Conservation (phyloP, 1,140 invertebrate genomes). For the Papilio aristodemus region DNA sequence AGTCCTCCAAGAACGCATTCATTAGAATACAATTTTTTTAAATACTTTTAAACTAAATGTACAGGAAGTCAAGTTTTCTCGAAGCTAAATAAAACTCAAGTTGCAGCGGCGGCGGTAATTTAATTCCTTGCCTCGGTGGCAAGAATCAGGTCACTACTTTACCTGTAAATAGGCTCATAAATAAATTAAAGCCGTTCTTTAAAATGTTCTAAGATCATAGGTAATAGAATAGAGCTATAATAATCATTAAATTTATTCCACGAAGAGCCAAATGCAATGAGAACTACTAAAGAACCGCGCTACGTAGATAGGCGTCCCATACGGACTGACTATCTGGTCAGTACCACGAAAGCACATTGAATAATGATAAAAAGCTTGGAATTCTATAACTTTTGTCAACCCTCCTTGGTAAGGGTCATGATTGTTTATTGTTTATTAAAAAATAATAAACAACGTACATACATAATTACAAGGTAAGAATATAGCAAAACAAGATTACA, state of each 20-base stretch:
- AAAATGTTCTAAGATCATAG: neutral
- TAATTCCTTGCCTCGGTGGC: constrained; percentile 18
- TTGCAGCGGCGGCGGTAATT: constrained; percentile 22
- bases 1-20: neutral
- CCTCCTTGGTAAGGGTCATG: too few relatives aligned
- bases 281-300: too few relatives aligned
- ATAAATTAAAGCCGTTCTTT: neutral
- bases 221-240: neutral
- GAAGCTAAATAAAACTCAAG: constrained; percentile 25
- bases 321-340: too few relatives aligned
- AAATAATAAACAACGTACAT: too few relatives aligned
- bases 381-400: too few relatives aligned
- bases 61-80: constrained; percentile 4
- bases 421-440: neutral
- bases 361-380: too few relatives aligned
- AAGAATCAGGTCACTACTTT: constrained; percentile 24
- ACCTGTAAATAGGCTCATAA: constrained; percentile 22
- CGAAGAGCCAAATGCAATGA: too few relatives aligned
- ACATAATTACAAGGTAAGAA: neutral
- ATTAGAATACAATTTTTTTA: neutral
- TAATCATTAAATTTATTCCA: too few relatives aligned
- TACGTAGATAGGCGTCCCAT: too few relatives aligned
- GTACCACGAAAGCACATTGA: too few relatives aligned
- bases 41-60: neutral
- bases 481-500: neutral